phyloP scores from a whole-genome alignment of 2,797 vertebrate species.

The Leptoclinus maculatus region DNA sequence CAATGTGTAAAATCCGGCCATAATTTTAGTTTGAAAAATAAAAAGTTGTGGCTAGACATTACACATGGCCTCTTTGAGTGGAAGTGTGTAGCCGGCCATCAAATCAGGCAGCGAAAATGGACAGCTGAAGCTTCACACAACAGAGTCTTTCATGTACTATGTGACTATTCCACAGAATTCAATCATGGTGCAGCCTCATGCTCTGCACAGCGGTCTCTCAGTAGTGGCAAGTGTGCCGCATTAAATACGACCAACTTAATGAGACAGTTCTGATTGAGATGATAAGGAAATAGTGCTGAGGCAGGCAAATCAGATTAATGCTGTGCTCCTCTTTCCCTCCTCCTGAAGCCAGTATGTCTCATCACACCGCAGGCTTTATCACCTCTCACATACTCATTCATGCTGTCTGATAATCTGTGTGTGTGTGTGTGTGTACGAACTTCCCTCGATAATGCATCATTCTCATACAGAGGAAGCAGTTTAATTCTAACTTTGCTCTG shows the following conservation, averaged over 20 bases:
- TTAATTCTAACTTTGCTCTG: constrained; percentile 10
- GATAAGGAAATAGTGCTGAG: constrained; percentile 22
- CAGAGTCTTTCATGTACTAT: constrained; percentile 49
- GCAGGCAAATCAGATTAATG: constrained; percentile 25
- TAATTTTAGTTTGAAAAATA: not conserved
- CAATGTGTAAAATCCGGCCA: not conserved
- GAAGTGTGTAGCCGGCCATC: constrained; percentile 23
- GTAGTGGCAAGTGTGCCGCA: not conserved
- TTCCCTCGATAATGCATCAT: not conserved
- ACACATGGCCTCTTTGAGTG: not conserved
- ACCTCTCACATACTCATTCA: constrained; percentile 52
- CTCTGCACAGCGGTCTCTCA: constrained; percentile 7
- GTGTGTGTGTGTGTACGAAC: constrained; percentile 28
- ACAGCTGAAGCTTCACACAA: constrained; percentile 36
- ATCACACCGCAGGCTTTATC: constrained; percentile 45
- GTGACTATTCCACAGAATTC: constrained; percentile 65
- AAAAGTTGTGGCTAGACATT: not conserved
- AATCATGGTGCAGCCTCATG: constrained; percentile 27
- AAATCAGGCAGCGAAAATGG: constrained; percentile 22
- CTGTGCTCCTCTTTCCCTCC: constrained; percentile 43
- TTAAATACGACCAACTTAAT: constrained; percentile 14
- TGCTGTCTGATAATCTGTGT: constrained; percentile 37
- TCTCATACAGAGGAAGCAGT: constrained; percentile 6
- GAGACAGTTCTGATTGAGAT: constrained; percentile 9
- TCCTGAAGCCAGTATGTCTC: constrained; percentile 66